Base-by-base conservation (phyloP, 1,140 invertebrate genomes). In the Choristoneura fumiferana region DNA sequence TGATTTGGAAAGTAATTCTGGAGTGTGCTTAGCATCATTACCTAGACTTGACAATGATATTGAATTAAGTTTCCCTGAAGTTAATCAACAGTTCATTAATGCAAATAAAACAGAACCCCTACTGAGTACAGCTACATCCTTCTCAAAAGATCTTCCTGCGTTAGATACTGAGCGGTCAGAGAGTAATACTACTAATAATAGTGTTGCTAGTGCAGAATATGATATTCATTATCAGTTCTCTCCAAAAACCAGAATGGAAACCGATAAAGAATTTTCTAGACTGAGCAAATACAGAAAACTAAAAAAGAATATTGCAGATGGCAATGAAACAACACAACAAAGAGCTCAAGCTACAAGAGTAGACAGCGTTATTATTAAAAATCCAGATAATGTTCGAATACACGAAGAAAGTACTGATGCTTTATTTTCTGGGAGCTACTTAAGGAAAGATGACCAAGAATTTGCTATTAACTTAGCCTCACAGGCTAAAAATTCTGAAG, bases 71-170 rank as follows among this genome's bases (percentile, higher is more conserved):
- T 87, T 89, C 60, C 83, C 86, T 40, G 86, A 89, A 81, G 83
- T 89, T 15, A 89, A 89, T 63, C 84, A 89, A 72, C 86, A 89
- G 61, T 89, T 87, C 69, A 86, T 89, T 34, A 83, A 84, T 77
- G 80, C 81, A 39, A 89, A 87, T 61, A 84, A 83, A 82, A 72
- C 67, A 54, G 80, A 82, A 43, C 43, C 73, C 33, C 63, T 67
- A n/a, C n/a, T n/a, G n/a, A n/a, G n/a, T 35, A 62, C 57, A 58
- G 45, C 61, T 8, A 12, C 40, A 8, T 56, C 57, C 17, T 29
- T 65, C n/a, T 33, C 62, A 13, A 70, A 62, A 54, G 74, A 77
- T 58, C 65, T 68, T 38, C 58, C 69, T 36, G 36, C 58, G 14
- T 40, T 70, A 54, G 64, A 72, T 43, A 45, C 58, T 40, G 62